Percentiles rank a stretch among this genome's conserved stretches.
Evolutionary conservation across 2,113 vertebrate genomes (phyloP).

Genomic region (Spea multiplicata): DNA sequence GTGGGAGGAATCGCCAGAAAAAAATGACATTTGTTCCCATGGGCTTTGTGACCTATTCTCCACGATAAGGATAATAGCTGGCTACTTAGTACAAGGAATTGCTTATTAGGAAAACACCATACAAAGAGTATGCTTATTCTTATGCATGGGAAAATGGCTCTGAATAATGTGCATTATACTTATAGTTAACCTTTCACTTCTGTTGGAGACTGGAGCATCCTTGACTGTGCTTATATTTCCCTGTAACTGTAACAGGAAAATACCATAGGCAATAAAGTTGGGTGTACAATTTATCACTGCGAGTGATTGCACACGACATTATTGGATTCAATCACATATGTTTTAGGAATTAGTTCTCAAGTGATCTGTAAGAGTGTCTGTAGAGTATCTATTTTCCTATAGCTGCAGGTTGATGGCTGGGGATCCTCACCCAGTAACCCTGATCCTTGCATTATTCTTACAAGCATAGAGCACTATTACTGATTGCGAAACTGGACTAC

Average conservation of each 20-base stretch:
- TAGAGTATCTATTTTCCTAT: too few relatives aligned
- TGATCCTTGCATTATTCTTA: too few relatives aligned
- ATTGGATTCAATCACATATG: constrained; percentile 9
- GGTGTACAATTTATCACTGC: not conserved
- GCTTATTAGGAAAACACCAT: constrained; percentile 50
- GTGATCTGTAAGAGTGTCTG: too few relatives aligned
- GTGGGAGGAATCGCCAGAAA: constrained; percentile 39
- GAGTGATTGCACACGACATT: not conserved
- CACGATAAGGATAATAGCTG: constrained; percentile 50
- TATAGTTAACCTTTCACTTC: constrained; percentile 49
- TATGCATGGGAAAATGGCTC: constrained; percentile 51
- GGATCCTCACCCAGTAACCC: too few relatives aligned
- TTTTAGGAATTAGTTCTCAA: constrained; percentile 9
- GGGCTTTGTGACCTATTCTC: constrained; percentile 44
- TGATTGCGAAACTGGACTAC: too few relatives aligned
- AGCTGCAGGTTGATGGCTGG: too few relatives aligned
- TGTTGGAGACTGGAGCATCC: not conserved
- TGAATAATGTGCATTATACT: constrained; percentile 54
- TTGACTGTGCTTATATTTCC: constrained; percentile 1
- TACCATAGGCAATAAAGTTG: constrained; percentile 17
- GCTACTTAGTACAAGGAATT: constrained; percentile 44
- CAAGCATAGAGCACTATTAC: too few relatives aligned
- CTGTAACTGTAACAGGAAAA: constrained; percentile 14
- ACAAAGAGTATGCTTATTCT: constrained; percentile 52
- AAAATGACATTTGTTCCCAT: constrained; percentile 48